A percentile compares a stretch with the other conserved stretches of the same genome.
Evolutionary conservation across 1,140 invertebrate species (phyloP).

Genomic region (Drosophila ironensis): DNA sequence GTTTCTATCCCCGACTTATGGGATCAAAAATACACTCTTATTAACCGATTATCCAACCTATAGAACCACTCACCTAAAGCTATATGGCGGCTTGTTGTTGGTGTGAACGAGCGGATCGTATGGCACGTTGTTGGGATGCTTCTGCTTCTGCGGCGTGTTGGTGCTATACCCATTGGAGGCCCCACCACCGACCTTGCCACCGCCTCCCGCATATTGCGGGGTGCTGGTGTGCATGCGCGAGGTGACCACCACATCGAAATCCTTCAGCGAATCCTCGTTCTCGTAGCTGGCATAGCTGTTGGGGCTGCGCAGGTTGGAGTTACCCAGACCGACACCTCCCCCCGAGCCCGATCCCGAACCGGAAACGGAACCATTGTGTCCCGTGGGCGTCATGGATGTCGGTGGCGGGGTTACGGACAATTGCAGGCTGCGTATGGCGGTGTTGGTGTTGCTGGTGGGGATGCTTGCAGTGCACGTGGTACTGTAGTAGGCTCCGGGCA

Average conservation of each 20-base stretch:
- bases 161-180: constrained; percentile 30
- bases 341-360: background rate
- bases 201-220: constrained; percentile 48
- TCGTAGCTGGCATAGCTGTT: constrained; percentile 76
- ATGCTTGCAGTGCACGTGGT: background rate
- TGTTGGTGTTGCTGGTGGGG: background rate
- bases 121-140: constrained; percentile 88
- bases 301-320: constrained; percentile 65
- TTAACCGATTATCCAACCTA: no score
- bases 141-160: constrained; percentile 83
- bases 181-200: background rate
- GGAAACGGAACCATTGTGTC: constrained; percentile 32
- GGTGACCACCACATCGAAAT: constrained; percentile 65
- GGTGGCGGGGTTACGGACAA: constrained; percentile 59
- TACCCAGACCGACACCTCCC: constrained; percentile 1
- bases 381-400: constrained; percentile 48
- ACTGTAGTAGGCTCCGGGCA: constrained; percentile 43
- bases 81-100: constrained; percentile 96
- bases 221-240: constrained; percentile 60
- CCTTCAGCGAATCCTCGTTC: constrained; percentile 77
- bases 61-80: constrained; percentile 83
- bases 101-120: constrained; percentile 90
- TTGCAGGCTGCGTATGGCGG: constrained; percentile 30
- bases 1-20: no score
- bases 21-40: no score